phyloP scores from a whole-genome alignment of 2,113 vertebrate genomes.

The Xerus inauris region DNA sequence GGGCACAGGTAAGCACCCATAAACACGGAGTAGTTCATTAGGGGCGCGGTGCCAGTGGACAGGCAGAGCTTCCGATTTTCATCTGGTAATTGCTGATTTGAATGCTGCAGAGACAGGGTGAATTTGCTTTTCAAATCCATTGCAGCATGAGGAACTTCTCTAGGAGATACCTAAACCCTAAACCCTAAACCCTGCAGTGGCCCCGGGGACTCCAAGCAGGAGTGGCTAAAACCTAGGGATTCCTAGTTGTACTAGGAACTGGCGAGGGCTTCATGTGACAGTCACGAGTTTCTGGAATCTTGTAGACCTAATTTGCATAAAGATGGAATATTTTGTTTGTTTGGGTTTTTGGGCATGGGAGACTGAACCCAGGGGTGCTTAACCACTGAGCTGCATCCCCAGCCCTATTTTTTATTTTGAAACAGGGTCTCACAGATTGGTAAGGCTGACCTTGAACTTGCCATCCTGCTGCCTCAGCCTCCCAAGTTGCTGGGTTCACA shows the following conservation, averaged over 20 bases:
- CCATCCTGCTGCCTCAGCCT: background rate
- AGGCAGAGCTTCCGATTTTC: background rate
- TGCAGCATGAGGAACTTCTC: background rate
- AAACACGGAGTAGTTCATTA: background rate
- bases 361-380: background rate
- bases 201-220: too few species aligned
- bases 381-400: background rate
- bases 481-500: background rate
- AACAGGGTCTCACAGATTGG: background rate
- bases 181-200: accelerated
- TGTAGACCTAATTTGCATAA: background rate
- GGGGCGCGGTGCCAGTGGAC: accelerated
- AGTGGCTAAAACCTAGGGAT: accelerated
- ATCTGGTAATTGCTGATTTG: background rate
- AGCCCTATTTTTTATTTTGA: background rate
- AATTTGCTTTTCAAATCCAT: background rate
- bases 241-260: background rate
- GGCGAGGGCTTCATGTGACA: background rate
- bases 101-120: background rate
- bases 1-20: accelerated
- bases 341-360: background rate
- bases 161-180: background rate
- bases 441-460: background rate
- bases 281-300: background rate
- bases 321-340: background rate